These are phyloP conservation scores for Nothocercus nigrocapillus DNA, from an alignment of 2,113 vertebrate species.

Conservation along the genomic window DNA sequence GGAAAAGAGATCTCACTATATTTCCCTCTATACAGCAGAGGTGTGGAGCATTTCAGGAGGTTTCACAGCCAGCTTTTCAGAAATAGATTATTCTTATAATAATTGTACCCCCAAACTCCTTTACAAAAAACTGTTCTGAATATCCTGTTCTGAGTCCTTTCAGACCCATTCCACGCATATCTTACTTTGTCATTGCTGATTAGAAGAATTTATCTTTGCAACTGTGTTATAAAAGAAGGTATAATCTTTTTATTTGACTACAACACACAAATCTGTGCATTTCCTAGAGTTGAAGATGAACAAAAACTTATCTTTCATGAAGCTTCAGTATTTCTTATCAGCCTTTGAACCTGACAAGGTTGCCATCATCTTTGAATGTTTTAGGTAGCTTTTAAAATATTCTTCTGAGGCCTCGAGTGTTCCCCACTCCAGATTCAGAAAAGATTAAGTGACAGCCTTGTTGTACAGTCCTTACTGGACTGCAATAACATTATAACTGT, in stretches of 20 bases:
- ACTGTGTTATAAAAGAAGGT: not conserved
- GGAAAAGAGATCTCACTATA: not conserved
- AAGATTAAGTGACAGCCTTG: not conserved
- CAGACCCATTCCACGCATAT: not conserved
- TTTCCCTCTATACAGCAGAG: not conserved
- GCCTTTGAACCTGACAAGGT: not conserved
- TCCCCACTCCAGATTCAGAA: not conserved
- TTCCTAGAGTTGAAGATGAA: not conserved
- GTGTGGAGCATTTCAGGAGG: not conserved
- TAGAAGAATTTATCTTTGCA: not conserved
- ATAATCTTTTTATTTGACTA: not conserved
- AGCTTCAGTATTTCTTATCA: not conserved
- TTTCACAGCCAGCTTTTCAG: not conserved
- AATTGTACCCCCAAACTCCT: not conserved
- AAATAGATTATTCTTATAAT: not conserved
- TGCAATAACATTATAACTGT: not conserved
- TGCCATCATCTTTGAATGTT: not conserved
- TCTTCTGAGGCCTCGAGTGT: not conserved
- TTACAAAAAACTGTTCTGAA: not conserved
- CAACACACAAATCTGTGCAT: not conserved
- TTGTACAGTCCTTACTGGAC: not conserved
- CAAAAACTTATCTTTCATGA: not conserved
- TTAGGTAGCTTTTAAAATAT: not conserved
- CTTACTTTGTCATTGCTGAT: not conserved
- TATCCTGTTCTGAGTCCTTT: not conserved